Conservation (phyloP, 2,888 invertebrate genomes). For the Palloptera scutellata region DNA sequence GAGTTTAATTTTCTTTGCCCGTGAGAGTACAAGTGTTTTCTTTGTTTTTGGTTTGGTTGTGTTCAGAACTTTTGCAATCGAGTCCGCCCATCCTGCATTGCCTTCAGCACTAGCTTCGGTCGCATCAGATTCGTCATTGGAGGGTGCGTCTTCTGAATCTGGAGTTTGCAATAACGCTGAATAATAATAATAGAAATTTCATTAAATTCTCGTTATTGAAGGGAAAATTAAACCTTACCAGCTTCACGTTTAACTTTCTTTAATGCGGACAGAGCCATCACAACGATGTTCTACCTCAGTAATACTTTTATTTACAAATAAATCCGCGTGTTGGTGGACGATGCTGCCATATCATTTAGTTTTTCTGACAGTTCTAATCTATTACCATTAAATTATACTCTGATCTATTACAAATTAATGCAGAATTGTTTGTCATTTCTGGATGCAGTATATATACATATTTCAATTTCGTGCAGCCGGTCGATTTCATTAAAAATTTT, state of each 20-base stretch:
- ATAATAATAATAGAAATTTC: neutral
- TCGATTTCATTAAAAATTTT: no score
- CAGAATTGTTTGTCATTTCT: no score
- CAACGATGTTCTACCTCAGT: neutral
- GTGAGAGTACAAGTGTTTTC: conserved; percentile 78
- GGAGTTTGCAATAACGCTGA: neutral
- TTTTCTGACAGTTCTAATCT: no score
- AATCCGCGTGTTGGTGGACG: no score
- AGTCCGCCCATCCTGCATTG: conserved; percentile 84
- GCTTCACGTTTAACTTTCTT: conserved; percentile 15
- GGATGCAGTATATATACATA: no score
- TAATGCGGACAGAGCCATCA: conserved; percentile 36
- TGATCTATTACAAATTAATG: no score
- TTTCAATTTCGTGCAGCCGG: no score
- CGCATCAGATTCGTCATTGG: conserved; percentile 30
- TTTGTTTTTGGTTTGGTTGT: conserved; percentile 79
- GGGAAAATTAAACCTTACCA: conserved; percentile 17
- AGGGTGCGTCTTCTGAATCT: conserved; percentile 22
- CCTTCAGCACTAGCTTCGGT: conserved; percentile 48
- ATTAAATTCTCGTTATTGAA: neutral
- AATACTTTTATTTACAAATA: neutral
- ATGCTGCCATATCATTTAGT: no score
- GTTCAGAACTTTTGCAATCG: conserved; percentile 79
- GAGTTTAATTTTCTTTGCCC: conserved; percentile 75
- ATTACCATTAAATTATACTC: no score